Evolutionary conservation across 2,113 vertebrate species (phyloP), one percentile per base, ranked within the genome.

Genomic region (Cryptomyrus ogoouensis): DNA sequence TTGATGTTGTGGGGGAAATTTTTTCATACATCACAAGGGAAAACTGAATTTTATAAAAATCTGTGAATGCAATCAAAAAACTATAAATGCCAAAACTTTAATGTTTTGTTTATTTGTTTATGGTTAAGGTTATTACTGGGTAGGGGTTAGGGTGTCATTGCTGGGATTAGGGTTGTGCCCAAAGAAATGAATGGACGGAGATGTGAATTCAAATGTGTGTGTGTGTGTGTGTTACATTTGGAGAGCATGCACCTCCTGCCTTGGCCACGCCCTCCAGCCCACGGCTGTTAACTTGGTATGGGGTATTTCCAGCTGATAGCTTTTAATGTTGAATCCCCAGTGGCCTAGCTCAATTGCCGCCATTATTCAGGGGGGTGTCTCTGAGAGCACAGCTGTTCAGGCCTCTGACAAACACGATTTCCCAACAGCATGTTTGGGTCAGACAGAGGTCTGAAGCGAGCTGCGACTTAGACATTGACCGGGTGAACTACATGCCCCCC

Each of bases 271-370:
- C 74, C 53, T 24, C n/a, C 42, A 58, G 50, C 74, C 93, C 92
- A 88, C 90, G 90, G 91, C 91, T 91, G 91, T 94, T 94, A 92
- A 88, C 10, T 42, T 86, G 89, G 88, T 39, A 85, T 91, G 42
- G 17, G 89, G 90, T 86, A 85, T 91, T 93, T 89, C 49, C 46
- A 87, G 7, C 85, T 91, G 91, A 94, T 92, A 91, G 91, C 91
- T 92, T 89, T 91, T 93, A 93, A 91, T 91, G 92, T 90, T 62
- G 87, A 66, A 83, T 52, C 86, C 89, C 90, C 49, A 17, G 70
- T 31, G 21, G 89, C 77, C 90, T 85, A 88, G 62, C 56, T 39
- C 31, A 62, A 27, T 88, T n/a, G 7, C 77, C 83, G 83, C 27
- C n/a, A 70, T 88, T 70, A 74, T 31, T 49, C 24, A 7, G 70